Evolutionary conservation across 1,140 invertebrate species (phyloP).

Genomic region (Meloidogyne chitwoodi): DNA sequence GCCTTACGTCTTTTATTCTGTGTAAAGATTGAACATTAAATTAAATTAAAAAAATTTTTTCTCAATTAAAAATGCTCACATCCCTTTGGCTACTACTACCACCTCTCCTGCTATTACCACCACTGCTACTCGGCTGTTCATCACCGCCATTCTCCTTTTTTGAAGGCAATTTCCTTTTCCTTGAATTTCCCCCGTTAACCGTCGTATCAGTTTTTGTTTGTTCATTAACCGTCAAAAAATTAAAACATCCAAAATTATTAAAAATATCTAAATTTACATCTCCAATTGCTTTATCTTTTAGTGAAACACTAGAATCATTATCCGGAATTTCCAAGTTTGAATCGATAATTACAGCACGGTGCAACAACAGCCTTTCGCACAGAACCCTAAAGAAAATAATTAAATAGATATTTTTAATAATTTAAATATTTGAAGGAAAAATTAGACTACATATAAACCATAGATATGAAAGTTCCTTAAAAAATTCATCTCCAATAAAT

Average conservation of each 20-base stretch:
- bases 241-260: neutral
- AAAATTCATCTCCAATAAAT: no score
- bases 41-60: no score
- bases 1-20: neutral
- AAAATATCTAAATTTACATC: neutral
- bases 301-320: constrained; percentile 11
- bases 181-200: neutral
- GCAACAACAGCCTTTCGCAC: constrained; percentile 19
- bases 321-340: constrained; percentile 33
- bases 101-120: neutral
- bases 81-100: neutral
- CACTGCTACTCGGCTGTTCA: neutral
- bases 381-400: constrained; percentile 8
- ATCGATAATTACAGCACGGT: constrained; percentile 19
- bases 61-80: neutral
- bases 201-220: neutral
- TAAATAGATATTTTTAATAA: neutral
- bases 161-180: neutral
- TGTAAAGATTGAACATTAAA: no score
- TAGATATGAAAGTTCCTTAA: no score
- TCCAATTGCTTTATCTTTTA: neutral
- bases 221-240: neutral
- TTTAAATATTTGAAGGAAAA: neutral
- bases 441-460: no score
- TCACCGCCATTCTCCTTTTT: neutral